Percentiles rank a stretch among this genome's conserved stretches.
Conservation (phyloP, 2,113 vertebrate species). For the Xerus inauris region DNA sequence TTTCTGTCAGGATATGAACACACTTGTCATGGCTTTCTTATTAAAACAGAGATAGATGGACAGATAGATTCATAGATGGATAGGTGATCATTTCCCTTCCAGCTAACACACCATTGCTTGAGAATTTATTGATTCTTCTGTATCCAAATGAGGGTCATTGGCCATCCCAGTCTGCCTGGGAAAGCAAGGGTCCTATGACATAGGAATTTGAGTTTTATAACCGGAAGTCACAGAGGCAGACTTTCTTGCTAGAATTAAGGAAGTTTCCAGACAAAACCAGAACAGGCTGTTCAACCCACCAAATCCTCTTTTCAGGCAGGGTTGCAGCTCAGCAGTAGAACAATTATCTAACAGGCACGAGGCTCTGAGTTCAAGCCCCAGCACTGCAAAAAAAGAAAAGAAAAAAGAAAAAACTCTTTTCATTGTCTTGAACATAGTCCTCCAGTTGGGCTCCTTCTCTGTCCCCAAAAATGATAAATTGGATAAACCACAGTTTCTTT, state of each 20-base stretch:
- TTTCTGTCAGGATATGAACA: background rate
- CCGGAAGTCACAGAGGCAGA: background rate
- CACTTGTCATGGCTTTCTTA: background rate
- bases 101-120: background rate
- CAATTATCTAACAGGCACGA: too few relatives aligned
- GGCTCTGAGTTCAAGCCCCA: too few relatives aligned
- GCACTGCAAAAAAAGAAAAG: too few relatives aligned
- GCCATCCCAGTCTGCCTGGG: background rate
- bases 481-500: too few relatives aligned
- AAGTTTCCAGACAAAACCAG: background rate
- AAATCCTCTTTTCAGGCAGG: too few relatives aligned
- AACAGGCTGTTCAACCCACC: background rate
- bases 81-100: background rate
- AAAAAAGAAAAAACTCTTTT: too few relatives aligned
- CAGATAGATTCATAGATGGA: background rate
- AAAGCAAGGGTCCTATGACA: background rate
- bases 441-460: too few relatives aligned
- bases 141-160: background rate
- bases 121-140: background rate
- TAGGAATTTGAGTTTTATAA: background rate
- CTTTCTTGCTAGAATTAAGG: background rate
- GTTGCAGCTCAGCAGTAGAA: too few relatives aligned
- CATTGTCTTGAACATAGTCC: too few relatives aligned
- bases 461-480: background rate
- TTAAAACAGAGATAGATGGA: background rate